phyloP scores from a whole-genome alignment of 2,113 vertebrate genomes.

The Canis aureus region DNA sequence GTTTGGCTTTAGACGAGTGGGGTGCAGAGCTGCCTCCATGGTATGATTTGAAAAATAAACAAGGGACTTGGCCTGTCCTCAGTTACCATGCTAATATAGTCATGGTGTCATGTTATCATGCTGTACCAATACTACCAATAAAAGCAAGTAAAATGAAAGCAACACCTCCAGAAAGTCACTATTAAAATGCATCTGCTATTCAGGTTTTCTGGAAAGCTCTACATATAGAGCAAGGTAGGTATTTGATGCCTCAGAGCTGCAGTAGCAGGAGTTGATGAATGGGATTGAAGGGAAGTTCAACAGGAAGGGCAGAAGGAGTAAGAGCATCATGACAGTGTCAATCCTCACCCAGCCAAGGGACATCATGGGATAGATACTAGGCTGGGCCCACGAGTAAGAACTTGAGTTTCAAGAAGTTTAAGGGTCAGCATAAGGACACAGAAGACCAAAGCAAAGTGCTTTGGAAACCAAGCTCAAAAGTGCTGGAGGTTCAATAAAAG shows the following conservation, averaged over 20 bases:
- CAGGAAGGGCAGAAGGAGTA: background rate
- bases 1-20: background rate
- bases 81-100: background rate
- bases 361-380: background rate
- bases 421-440: background rate
- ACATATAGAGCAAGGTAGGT: background rate
- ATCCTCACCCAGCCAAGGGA: background rate
- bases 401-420: background rate
- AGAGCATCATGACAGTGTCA: background rate
- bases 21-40: background rate
- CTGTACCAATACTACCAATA: background rate
- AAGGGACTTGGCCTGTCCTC: background rate
- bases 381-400: background rate
- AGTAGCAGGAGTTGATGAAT: background rate
- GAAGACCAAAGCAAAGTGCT: background rate
- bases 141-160: slow-evolving; percentile 46
- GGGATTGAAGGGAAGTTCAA: background rate
- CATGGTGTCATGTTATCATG: background rate
- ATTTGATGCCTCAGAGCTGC: background rate
- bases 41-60: background rate
- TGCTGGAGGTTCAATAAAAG: background rate
- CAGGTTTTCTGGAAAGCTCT: background rate
- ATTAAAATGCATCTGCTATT: background rate
- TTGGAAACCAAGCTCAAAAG: background rate
- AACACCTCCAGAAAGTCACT: background rate